Percentiles rank a stretch among this genome's conserved stretches.
Evolutionary conservation across 1,140 invertebrate species (phyloP).

Genomic region (Laupala kohalensis): DNA sequence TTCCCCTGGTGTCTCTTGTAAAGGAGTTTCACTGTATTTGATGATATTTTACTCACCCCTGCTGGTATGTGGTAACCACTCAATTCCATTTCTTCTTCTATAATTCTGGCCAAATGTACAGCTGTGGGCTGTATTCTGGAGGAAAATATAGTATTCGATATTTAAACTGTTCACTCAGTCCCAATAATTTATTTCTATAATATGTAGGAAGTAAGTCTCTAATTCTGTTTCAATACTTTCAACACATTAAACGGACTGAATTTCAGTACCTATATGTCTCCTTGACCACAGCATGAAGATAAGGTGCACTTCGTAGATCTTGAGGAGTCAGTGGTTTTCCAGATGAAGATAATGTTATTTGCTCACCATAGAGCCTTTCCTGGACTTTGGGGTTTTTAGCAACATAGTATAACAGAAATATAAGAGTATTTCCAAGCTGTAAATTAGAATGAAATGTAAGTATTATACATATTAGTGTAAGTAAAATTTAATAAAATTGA

Average conservation of each 20-base stretch:
- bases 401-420: slow-evolving; percentile 63
- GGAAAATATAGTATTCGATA: background rate
- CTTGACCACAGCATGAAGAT: slow-evolving; percentile 71
- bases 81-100: slow-evolving; percentile 60
- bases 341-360: slow-evolving; percentile 38
- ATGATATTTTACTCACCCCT: slow-evolving; percentile 43
- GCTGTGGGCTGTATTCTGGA: slow-evolving; percentile 66
- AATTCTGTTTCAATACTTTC: background rate
- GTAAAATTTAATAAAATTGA: background rate
- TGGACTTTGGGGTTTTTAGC: slow-evolving; percentile 56
- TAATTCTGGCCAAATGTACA: slow-evolving; percentile 63
- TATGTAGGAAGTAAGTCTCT: background rate
- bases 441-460: slow-evolving; percentile 19
- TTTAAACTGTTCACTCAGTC: background rate
- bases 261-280: slow-evolving; percentile 55
- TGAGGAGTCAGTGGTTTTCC: slow-evolving; percentile 42
- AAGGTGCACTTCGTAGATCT: slow-evolving; percentile 49
- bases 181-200: background rate
- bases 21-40: background rate
- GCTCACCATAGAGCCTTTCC: slow-evolving; percentile 59
- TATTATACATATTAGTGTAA: background rate
- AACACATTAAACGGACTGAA: background rate
- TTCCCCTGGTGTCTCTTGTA: no score
- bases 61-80: slow-evolving; percentile 60
- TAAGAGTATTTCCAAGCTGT: slow-evolving; percentile 66